Conservation (phyloP, 2,113 vertebrate genomes). For the Perca flavescens region DNA sequence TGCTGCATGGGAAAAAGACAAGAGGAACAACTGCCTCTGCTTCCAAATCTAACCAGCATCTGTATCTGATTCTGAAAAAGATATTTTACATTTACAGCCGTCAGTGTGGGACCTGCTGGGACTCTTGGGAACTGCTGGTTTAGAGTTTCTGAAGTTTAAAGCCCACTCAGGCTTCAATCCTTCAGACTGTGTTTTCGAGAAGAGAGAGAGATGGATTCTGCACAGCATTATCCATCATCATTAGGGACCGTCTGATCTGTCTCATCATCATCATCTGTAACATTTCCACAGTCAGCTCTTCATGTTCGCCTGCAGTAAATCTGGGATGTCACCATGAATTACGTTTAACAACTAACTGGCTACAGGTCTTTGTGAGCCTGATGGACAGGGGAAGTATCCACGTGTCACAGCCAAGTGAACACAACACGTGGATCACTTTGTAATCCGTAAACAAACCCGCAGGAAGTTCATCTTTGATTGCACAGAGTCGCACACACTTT, state of each 20-base stretch:
- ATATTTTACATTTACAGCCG: background rate
- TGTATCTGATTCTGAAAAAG: background rate
- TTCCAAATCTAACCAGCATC: too few species aligned
- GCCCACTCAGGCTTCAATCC: background rate
- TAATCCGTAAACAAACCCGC: background rate
- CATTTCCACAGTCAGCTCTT: conserved; percentile 18
- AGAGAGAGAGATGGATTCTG: background rate
- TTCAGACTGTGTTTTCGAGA: background rate
- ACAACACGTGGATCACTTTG: background rate
- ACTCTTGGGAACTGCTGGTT: background rate
- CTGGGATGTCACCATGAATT: conserved; percentile 13
- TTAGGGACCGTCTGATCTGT: background rate
- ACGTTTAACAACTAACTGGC: background rate
- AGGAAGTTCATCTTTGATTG: background rate
- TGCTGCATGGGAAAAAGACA: background rate
- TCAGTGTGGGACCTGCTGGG: background rate
- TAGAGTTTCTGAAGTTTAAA: conserved; percentile 3
- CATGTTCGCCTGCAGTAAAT: background rate
- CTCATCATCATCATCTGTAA: conserved; percentile 16
- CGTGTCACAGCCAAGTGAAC: conserved; percentile 10
- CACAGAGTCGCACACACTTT: background rate
- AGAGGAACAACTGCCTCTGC: background rate
- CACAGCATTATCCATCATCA: background rate
- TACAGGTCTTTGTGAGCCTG: background rate
- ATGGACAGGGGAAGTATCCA: conserved; percentile 3